Evolutionary conservation across 2,797 vertebrate species (phyloP), one percentile per base, ranked within the genome.

Genomic region (Notamacropus eugenii): DNA sequence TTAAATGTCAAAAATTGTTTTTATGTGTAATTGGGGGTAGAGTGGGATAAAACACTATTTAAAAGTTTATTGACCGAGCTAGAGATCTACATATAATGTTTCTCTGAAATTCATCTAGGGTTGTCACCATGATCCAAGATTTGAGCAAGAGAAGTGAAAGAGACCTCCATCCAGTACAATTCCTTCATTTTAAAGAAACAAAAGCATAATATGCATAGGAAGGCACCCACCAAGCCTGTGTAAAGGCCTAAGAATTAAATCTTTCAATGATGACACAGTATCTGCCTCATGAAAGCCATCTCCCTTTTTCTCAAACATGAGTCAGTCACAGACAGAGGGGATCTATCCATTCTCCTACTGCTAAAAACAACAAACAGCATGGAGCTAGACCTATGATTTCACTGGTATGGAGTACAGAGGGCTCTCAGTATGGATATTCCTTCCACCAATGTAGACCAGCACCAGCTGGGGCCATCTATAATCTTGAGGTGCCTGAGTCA

Each of bases 341-440:
- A 92, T 94, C 67, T 58, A 74, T 54, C 94, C 74, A 4, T 93
- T 93, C 94, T 95, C 90, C n/a, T 55, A 90, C 58, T 46, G 54
- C 31, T 58, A 90, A 96, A 95, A 96, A 96, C 96, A 93, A 13
- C 27, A 55, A 92, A 95, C 92, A 59, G 54, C 91, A 67, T 92
- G 74, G 67, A 92, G 92, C n/a, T 40, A 46, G n/a, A 27, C 3
- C 40, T 27, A 11, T 27, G n/a, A 46, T 50, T 87, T 87, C 40
- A 87, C 1, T 11, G 74, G 40, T 50, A 10, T 4, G 27, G 40
- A 3, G 74, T 87, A 14, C 22, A 87, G 24, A 87, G 74, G 22
- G 50, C 24, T 50, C 19, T 22, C 22, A 46, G 3, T 46, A 50
- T 40, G 24, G 40, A 87, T 50, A 40, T 22, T 87, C 74, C 40